phyloP scores from a whole-genome alignment of 64 coral and sea anemone genomes.

The Astreopora myriophthalma region DNA sequence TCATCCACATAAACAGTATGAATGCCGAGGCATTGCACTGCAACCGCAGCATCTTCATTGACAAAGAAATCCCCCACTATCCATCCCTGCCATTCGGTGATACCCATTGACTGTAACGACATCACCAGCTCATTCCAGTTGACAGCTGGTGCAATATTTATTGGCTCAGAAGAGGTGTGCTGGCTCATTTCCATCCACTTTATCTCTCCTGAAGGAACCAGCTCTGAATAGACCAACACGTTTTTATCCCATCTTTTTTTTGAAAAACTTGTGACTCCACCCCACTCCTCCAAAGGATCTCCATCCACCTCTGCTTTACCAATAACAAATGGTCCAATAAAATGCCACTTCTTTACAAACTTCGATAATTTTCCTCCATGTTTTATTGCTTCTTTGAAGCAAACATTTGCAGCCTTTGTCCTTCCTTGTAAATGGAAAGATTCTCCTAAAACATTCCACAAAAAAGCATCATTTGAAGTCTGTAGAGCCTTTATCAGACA shows the following conservation, averaged over 20 bases:
- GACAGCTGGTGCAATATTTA: conserved; percentile 57
- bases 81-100: conserved; percentile 98
- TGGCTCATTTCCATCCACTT: conserved; percentile 69
- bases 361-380: conserved; percentile 73
- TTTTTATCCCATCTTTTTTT: conserved; percentile 77
- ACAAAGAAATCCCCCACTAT: conserved; percentile 79
- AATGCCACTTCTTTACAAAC: conserved; percentile 85
- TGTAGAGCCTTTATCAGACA: conserved; percentile 73
- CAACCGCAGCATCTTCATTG: conserved; percentile 76
- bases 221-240: conserved; percentile 75
- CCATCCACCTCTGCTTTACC: conserved; percentile 95
- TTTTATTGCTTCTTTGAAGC: conserved; percentile 87
- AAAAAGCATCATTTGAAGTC: conserved; percentile 39
- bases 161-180: conserved; percentile 1
- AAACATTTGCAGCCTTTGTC: conserved; percentile 74
- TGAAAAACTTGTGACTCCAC: conserved; percentile 84
- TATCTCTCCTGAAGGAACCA: conserved; percentile 64
- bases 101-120: conserved; percentile 82
- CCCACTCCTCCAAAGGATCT: conserved; percentile 93
- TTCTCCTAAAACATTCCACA: conserved; percentile 86
- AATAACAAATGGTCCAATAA: conserved; percentile 90
- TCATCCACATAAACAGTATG: conserved; percentile 87
- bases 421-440: conserved; percentile 63
- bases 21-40: conserved; percentile 75
- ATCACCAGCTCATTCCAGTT: conserved; percentile 93